Conservation (phyloP, 64 coral and sea anemone genomes). For the Astreopora myriophthalma region DNA sequence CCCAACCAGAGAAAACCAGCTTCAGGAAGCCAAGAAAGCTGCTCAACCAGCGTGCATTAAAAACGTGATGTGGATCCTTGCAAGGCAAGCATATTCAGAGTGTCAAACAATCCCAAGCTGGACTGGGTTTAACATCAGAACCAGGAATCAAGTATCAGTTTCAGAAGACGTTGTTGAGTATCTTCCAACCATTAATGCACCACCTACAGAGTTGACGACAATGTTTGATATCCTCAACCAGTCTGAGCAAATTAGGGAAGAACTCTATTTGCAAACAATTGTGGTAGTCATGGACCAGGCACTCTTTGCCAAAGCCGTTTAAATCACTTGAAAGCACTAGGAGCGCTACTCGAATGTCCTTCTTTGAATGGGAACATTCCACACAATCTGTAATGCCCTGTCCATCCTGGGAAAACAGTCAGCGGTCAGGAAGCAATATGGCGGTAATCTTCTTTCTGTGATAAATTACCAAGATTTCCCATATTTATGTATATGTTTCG, state of each 20-base stretch:
- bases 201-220: constrained; percentile 53
- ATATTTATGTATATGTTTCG: too few species aligned
- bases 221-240: constrained; percentile 44
- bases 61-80: constrained; percentile 53
- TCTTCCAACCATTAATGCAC: constrained; percentile 56
- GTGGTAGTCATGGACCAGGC: constrained; percentile 64
- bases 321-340: constrained; percentile 53
- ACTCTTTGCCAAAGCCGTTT: constrained; percentile 43
- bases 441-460: too few species aligned
- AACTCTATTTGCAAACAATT: constrained; percentile 6
- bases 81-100: constrained; percentile 17
- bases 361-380: constrained; percentile 43
- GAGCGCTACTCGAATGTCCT: not conserved
- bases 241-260: constrained; percentile 45
- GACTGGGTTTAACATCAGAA: constrained; percentile 72
- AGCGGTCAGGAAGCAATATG: too few species aligned
- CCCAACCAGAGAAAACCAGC: constrained; percentile 5
- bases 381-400: constrained; percentile 38
- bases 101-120: constrained; percentile 40
- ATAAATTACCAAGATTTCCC: too few species aligned
- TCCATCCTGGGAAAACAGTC: not conserved
- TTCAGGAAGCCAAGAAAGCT: not conserved
- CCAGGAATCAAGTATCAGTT: constrained; percentile 26
- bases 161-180: constrained; percentile 55
- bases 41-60: not conserved